phyloP scores from a whole-genome alignment of 2,797 vertebrate genomes.

The Hybognathus amarus region DNA sequence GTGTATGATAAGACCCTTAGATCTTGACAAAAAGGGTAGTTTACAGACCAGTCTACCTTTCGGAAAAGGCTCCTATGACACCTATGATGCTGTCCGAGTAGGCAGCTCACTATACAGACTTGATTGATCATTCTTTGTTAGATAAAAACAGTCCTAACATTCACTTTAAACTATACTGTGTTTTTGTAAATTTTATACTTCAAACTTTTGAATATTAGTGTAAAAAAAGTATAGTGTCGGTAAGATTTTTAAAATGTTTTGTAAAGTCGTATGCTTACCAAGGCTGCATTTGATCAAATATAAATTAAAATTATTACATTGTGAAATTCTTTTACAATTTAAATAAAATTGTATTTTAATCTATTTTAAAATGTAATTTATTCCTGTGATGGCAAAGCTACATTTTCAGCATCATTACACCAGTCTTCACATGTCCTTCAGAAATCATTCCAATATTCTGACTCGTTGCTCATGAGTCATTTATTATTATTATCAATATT shows the following conservation, averaged over 20 bases:
- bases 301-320: too few species aligned
- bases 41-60: neutral
- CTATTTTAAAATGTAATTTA: neutral
- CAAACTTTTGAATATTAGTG: too few species aligned
- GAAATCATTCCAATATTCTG: neutral
- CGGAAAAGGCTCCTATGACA: neutral
- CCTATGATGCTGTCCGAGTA: neutral
- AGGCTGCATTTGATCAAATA: too few species aligned
- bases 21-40: neutral
- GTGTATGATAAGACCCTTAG: too few species aligned
- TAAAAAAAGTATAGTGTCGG: neutral
- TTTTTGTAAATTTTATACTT: conserved; percentile 1
- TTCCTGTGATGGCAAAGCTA: neutral
- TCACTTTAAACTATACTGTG: neutral
- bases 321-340: too few species aligned
- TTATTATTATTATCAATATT: neutral
- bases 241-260: neutral
- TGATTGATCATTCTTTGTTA: neutral
- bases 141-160: neutral
- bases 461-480: neutral
- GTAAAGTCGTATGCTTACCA: too few species aligned
- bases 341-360: too few species aligned
- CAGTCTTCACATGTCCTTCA: neutral
- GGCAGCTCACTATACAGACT: neutral
- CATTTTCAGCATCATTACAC: too few species aligned